Percentiles rank a stretch among this genome's conserved stretches.
Evolutionary conservation across 1,140 invertebrate genomes (phyloP).

Genomic region (Drosophila auraria): DNA sequence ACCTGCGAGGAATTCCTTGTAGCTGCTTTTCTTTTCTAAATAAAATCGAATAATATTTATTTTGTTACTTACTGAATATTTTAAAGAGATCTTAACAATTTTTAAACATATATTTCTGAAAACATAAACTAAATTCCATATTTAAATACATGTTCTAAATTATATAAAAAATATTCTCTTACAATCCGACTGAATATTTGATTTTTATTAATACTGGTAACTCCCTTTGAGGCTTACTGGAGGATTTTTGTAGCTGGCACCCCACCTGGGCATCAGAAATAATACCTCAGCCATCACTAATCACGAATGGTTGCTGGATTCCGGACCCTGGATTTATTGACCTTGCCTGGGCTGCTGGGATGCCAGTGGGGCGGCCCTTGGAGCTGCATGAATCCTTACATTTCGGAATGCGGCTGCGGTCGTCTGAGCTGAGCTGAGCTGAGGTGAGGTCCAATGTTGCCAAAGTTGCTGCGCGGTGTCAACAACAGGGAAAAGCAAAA

Average conservation of each 20-base stretch:
- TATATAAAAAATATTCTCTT: too few relatives aligned
- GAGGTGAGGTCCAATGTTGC: conserved; percentile 31
- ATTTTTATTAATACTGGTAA: not conserved
- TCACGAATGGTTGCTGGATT: conserved; percentile 31
- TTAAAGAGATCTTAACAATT: too few relatives aligned
- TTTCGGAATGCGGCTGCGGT: conserved; percentile 79
- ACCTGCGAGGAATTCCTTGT: not conserved
- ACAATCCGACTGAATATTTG: too few relatives aligned
- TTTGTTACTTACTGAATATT: too few relatives aligned
- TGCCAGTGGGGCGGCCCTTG: conserved; percentile 51
- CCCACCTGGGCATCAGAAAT: conserved; percentile 3
- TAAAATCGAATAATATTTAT: too few relatives aligned
- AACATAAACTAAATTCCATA: too few relatives aligned
- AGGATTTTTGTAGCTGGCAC: not conserved
- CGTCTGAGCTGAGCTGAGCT: conserved; percentile 14
- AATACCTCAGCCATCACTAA: conserved; percentile 29
- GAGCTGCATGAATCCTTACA: conserved; percentile 70
- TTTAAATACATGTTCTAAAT: too few relatives aligned
- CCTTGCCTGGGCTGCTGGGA: conserved; percentile 48
- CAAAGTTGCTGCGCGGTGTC: conserved; percentile 42
- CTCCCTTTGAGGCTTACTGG: too few relatives aligned
- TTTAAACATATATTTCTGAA: too few relatives aligned
- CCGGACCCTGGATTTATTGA: conserved; percentile 59
- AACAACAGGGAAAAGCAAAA: conserved; percentile 41
- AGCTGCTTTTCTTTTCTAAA: too few relatives aligned